Base-by-base conservation (phyloP, 1,140 invertebrate species). In the Drosophila albomicans region DNA sequence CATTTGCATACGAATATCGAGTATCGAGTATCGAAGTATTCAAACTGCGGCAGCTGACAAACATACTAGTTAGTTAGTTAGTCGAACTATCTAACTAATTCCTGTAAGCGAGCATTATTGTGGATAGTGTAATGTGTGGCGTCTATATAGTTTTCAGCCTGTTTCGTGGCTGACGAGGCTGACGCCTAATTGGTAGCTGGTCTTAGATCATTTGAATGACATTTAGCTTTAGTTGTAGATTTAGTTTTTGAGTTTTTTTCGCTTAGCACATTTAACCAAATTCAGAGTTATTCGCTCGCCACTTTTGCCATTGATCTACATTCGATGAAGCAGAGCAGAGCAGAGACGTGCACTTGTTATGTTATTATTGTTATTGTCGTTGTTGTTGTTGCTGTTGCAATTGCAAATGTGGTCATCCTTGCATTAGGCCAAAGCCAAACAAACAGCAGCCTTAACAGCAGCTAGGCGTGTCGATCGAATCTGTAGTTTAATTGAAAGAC, bases 231-330 rank as follows among this genome's bases (percentile, higher is more conserved):
- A 76, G 75, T 66, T 75, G 79, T 46, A 49, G 32, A 15, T n/a
- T 25, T 51, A 51, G 49, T 56, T 56, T 15, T 7, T 32, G 30
- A 32, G 30, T 32, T 20, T n/a, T 41, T 7, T 61, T 32, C 30
- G 45, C 32, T 16, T 57, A 57, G 30, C 63, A 62, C 59, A 70
- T 70, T 81, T 81, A 88, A 81, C 84, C 84, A 88, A 88, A 89
- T 89, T 86, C 78, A 85, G 81, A 57, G 59, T 28, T 45, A 64
- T 56, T 52, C 61, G 61, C 58, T 70, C 76, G 59, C 20, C 20
- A 25, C 62, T 89, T 88, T 88, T 88, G 85, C 86, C 85, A 88
- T 88, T 88, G 85, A 88, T 88, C 85, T 88, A 88, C 85, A 88
- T 88, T 73, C 51, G 20, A 25, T 25, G 20, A 25, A 25, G 58